These are phyloP conservation scores for Noctilio leporinus DNA, from an alignment of 2,113 vertebrate genomes.

Conservation along the genomic window DNA sequence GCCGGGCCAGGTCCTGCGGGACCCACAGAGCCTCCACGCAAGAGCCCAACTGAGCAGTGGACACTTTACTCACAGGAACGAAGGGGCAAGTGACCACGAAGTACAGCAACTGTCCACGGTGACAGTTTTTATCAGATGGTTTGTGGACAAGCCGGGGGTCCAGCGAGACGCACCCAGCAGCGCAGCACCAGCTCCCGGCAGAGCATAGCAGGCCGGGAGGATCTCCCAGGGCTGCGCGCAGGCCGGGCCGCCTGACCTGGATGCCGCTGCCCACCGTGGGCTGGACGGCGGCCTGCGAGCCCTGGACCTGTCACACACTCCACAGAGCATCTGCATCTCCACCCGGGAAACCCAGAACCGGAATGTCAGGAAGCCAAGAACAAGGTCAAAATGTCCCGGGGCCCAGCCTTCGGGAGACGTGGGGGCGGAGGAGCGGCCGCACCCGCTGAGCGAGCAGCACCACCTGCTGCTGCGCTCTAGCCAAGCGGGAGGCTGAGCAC, in stretches of 20 bases:
- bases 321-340: rapidly evolving
- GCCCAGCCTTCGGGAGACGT: background rate
- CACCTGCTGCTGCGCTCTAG: too few species aligned
- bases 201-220: too few species aligned
- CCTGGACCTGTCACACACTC: background rate
- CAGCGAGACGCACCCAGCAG: rapidly evolving
- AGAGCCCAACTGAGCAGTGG: background rate
- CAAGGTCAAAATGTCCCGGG: rapidly evolving
- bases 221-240: background rate
- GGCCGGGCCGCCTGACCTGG: rapidly evolving
- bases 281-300: background rate
- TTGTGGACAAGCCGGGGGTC: background rate
- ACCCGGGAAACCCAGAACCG: background rate
- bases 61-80: rapidly evolving
- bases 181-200: background rate
- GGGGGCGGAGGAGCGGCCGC: background rate
- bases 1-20: background rate
- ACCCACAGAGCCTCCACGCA: background rate
- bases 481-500: too few species aligned
- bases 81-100: background rate
- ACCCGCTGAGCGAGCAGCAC: rapidly evolving
- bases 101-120: rapidly evolving
- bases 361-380: background rate
- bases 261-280: rapidly evolving
- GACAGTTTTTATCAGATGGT: background rate